These are phyloP conservation scores for Mechanitis messenoides DNA, from an alignment of 2,888 invertebrate genomes.

Conservation along the genomic window DNA sequence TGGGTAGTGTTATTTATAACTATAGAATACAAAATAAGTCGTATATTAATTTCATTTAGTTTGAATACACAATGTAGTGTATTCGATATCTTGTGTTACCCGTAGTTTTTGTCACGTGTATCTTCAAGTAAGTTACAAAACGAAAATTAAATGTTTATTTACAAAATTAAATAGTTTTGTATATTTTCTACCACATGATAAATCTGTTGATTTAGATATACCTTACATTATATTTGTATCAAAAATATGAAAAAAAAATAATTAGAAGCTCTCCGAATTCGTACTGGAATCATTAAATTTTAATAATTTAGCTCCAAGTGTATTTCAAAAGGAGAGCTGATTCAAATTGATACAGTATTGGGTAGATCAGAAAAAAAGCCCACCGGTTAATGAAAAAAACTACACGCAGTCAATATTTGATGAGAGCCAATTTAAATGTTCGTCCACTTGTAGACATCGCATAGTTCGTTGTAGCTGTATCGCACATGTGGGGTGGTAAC, in stretches of 20 bases:
- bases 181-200: too few species aligned
- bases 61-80: too few species aligned
- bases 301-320: conserved; percentile 26
- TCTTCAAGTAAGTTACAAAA: too few species aligned
- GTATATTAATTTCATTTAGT: too few species aligned
- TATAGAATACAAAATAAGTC: too few species aligned
- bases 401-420: conserved; percentile 76
- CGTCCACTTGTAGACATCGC: conserved; percentile 76
- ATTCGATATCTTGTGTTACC: too few species aligned
- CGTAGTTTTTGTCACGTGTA: too few species aligned
- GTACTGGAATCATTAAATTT: conserved; percentile 26
- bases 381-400: conserved; percentile 71
- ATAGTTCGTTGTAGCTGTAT: conserved; percentile 60
- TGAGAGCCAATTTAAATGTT: conserved; percentile 76
- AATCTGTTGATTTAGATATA: too few species aligned
- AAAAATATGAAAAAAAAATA: neutral
- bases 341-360: conserved; percentile 56
- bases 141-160: too few species aligned
- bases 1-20: too few species aligned
- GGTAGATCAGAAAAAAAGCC: conserved; percentile 57
- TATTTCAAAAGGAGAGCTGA: conserved; percentile 51
- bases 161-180: too few species aligned
- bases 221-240: neutral
- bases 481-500: conserved; percentile 51
- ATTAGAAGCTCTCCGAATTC: conserved; percentile 15